Percentiles rank a stretch among this genome's conserved stretches.
Evolutionary conservation across 2,797 vertebrate species (phyloP).

Genomic region (Leuciscus waleckii): DNA sequence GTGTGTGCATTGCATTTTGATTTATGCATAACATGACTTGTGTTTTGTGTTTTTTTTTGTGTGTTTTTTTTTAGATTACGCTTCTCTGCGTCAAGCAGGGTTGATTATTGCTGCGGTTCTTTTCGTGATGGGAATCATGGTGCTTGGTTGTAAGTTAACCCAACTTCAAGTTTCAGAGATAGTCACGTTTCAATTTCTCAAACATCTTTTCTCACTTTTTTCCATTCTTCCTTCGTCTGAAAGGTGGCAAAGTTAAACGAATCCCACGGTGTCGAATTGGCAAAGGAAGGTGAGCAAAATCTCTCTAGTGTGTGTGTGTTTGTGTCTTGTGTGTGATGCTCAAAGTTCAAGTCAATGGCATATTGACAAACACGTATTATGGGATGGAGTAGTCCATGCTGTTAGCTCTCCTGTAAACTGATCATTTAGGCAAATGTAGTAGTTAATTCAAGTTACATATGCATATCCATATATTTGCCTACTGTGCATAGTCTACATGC

Average conservation of each 20-base stretch:
- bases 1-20: background rate
- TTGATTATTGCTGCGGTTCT: slow-evolving; percentile 73
- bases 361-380: background rate
- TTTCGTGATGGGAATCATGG: slow-evolving; percentile 76
- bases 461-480: background rate
- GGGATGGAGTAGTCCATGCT: background rate
- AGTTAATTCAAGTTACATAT: background rate
- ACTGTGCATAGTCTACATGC: background rate
- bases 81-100: slow-evolving; percentile 64
- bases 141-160: slow-evolving; percentile 75
- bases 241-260: slow-evolving; percentile 70
- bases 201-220: slow-evolving; percentile 11
- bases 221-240: slow-evolving; percentile 41
- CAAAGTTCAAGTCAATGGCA: background rate
- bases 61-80: slow-evolving; percentile 74
- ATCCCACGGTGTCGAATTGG: slow-evolving; percentile 64
- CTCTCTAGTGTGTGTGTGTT: slow-evolving; percentile 4
- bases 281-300: slow-evolving; percentile 71
- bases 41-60: background rate
- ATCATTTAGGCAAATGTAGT: background rate
- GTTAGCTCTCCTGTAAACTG: background rate
- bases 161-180: background rate
- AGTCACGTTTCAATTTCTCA: background rate
- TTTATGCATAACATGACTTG: background rate
- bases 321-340: background rate